A percentile compares a stretch with the other conserved stretches of the same genome.
phyloP scores from a whole-genome alignment of 2,113 vertebrate genomes.

The Hemichromis elongatus region DNA sequence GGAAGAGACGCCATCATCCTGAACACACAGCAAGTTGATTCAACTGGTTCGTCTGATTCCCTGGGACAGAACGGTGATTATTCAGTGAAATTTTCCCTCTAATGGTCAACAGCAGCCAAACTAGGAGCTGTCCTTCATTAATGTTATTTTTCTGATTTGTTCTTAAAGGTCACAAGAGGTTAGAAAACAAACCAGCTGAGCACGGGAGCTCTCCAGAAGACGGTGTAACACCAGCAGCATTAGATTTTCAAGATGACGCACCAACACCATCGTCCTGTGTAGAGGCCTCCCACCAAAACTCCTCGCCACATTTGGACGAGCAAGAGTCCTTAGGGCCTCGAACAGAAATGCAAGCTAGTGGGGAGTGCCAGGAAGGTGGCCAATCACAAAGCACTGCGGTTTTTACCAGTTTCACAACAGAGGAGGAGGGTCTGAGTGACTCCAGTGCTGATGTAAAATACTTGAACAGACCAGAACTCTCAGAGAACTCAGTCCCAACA shows the following conservation, averaged over 20 bases:
- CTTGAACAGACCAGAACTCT: background rate
- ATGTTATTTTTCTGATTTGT: background rate
- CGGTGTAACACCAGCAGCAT: background rate
- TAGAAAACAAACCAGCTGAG: background rate
- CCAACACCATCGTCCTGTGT: background rate
- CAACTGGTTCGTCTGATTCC: background rate
- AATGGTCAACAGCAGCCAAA: background rate
- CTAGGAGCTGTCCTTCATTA: background rate
- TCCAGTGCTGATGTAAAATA: background rate
- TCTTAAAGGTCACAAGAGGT: background rate
- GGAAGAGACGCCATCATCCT: slow-evolving; percentile 46
- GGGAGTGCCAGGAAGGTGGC: background rate
- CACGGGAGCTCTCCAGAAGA: background rate
- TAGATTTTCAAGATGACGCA: background rate
- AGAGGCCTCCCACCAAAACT: background rate
- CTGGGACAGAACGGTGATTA: slow-evolving; percentile 17
- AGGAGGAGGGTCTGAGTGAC: background rate
- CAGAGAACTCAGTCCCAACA: background rate
- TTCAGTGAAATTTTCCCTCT: background rate
- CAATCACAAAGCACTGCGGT: background rate
- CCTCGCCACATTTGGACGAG: background rate
- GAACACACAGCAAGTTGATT: slow-evolving; percentile 5
- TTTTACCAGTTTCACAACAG: background rate
- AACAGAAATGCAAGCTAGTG: background rate
- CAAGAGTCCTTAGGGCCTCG: background rate